Evolutionary conservation across 2,888 invertebrate genomes (phyloP), one percentile per base, ranked within the genome.

Genomic region (Sphecodes monilicornis): DNA sequence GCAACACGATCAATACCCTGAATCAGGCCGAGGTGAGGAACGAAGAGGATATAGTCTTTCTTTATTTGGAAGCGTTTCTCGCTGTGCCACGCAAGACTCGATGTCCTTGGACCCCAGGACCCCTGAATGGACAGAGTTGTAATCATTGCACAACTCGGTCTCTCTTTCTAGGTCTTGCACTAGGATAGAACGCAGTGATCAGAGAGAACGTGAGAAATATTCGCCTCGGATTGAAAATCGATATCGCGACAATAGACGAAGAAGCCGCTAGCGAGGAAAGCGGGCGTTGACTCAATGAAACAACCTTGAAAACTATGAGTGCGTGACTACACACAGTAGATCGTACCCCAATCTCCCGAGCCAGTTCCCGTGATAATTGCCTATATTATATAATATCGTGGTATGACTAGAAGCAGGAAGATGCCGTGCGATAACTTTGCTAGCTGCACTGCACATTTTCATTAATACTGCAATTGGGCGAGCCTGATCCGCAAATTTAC

Each of bases 301-400:
- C 90, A 93, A 92, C 94, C 94, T 94, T 93, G 93, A 93, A 93
- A 93, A 90, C 87, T 91, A 91, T 83, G 91, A 91, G 91, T 92
- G 92, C 94, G 91, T 92, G 89, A 93, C 93, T 75, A 71, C 54
- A 64, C 76, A 54, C 74, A 69, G 39, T 60, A 41, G 57, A 64
- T 74, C 57, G 41, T 70, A 73, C 60, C 66, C 73, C 32, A 46
- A 68, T 39, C 26, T 50, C 41, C 13, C 22, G 13, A 64, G 36
- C 22, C 57, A 36, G 32, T 77, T 54, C 41, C 64, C 41, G 22
- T 50, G 54, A 74, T 82, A 70, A 66, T 73, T 70, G 18, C 72
- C 18, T 50, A 39, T 64, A 41, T 84, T 84, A 78, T 54, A 70
- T 83, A 85, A 85, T 11, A 43, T 32, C 1, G 54, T 41, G 18